Percentiles rank a stretch among this genome's conserved stretches.
Conservation (phyloP, 2,113 vertebrate genomes). For the Riparia riparia region DNA sequence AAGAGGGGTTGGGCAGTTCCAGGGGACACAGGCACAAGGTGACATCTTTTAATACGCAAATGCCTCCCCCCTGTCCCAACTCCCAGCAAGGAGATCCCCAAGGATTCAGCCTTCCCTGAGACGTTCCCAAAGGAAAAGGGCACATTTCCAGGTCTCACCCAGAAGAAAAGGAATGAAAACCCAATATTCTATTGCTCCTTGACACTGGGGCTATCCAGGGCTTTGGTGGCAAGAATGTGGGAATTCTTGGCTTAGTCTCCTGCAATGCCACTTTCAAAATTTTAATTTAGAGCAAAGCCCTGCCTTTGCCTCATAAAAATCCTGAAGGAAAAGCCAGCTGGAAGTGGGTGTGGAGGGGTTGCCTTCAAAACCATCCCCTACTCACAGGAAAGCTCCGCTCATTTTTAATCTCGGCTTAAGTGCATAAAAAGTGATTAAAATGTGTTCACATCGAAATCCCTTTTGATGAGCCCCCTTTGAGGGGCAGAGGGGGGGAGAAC, state of each 20-base stretch:
- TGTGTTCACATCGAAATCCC: neutral
- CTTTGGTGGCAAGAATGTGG: neutral
- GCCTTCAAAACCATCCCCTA: neutral
- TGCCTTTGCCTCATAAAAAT: neutral
- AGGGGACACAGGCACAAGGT: fast-evolving
- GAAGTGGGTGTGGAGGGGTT: neutral
- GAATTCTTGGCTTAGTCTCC: neutral
- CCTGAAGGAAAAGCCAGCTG: neutral
- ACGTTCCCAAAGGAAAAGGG: neutral
- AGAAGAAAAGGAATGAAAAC: neutral
- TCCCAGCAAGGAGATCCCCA: fast-evolving
- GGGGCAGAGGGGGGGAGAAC: neutral
- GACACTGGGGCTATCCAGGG: neutral
- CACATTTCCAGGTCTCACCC: neutral
- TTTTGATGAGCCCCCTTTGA: neutral
- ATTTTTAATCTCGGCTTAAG: neutral
- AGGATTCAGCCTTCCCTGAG: neutral
- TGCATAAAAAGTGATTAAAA: neutral
- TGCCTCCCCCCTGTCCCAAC: fast-evolving
- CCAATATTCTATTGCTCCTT: neutral
- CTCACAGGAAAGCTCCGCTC: neutral
- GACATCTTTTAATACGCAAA: neutral
- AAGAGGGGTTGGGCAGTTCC: fast-evolving
- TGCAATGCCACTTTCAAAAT: neutral
- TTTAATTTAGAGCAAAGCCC: neutral